Evolutionary conservation across 2,797 vertebrate species (phyloP).

Genomic region (Mus minutoides): DNA sequence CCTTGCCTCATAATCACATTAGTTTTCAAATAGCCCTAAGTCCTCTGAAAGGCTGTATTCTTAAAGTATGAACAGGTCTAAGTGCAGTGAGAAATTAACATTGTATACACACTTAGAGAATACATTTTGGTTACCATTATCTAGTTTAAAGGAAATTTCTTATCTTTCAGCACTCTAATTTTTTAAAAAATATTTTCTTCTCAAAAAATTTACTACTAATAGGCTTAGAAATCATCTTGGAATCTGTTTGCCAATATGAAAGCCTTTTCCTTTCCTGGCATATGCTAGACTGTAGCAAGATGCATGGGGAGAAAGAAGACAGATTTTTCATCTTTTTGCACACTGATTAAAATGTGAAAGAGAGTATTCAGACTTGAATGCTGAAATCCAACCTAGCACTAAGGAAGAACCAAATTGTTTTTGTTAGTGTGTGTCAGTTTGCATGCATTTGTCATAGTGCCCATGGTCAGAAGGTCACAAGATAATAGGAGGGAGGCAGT

Average conservation of each 20-base stretch:
- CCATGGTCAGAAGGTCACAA: background rate
- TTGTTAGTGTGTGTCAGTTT: background rate
- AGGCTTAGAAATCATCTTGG: conserved; percentile 59
- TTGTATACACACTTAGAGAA: background rate
- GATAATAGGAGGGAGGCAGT: background rate
- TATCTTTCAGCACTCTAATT: conserved; percentile 1
- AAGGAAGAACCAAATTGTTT: conserved; percentile 40
- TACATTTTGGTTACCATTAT: background rate
- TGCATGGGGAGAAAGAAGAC: background rate
- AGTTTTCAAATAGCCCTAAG: conserved; percentile 27
- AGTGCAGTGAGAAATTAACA: background rate
- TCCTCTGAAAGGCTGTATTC: background rate
- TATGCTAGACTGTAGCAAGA: background rate
- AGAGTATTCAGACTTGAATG: conserved; percentile 65
- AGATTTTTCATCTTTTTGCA: conserved; percentile 65
- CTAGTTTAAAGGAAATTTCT: conserved; percentile 13
- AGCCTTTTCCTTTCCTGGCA: conserved; percentile 51
- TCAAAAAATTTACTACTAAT: conserved; percentile 19
- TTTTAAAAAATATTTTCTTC: background rate
- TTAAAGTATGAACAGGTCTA: background rate
- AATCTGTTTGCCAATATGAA: conserved; percentile 42
- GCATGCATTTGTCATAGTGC: too few species aligned
- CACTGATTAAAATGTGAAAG: conserved; percentile 72
- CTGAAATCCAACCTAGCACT: conserved; percentile 70
- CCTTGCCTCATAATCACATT: background rate